Evolutionary conservation across 2,797 vertebrate genomes (phyloP).

Genomic region (Meda fulgida): DNA sequence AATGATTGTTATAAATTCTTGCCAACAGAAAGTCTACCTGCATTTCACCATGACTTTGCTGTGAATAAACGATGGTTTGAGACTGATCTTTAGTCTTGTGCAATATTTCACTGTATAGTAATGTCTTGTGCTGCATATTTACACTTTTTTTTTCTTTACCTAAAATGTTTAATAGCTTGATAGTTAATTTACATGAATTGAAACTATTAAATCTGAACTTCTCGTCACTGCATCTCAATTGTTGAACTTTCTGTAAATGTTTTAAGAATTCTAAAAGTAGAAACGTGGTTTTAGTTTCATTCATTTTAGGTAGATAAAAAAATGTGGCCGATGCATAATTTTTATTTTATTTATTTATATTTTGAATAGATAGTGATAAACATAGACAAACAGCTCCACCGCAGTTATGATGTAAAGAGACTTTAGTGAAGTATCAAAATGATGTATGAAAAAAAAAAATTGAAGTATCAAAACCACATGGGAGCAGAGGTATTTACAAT

Average conservation of each 20-base stretch:
- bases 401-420: not conserved
- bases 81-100: not conserved
- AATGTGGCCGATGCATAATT: not conserved
- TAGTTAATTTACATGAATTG: not conserved
- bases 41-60: slow-evolving; percentile 25
- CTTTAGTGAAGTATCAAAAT: not conserved
- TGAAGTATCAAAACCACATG: not conserved
- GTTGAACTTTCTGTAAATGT: not conserved
- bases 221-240: not conserved
- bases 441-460: too few species aligned
- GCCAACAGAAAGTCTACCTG: not conserved
- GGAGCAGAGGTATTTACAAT: not conserved
- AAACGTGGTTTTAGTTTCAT: not conserved
- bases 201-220: not conserved
- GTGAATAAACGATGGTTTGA: slow-evolving; percentile 23
- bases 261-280: not conserved
- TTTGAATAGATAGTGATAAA: not conserved
- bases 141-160: too few species aligned
- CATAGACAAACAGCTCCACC: not conserved
- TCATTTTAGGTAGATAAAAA: not conserved
- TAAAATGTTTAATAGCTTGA: not conserved
- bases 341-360: not conserved
- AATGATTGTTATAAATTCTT: slow-evolving; percentile 15
- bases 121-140: not conserved
- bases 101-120: not conserved